Conservation (phyloP, 2,888 invertebrate species). For the Andrena haemorrhoa region DNA sequence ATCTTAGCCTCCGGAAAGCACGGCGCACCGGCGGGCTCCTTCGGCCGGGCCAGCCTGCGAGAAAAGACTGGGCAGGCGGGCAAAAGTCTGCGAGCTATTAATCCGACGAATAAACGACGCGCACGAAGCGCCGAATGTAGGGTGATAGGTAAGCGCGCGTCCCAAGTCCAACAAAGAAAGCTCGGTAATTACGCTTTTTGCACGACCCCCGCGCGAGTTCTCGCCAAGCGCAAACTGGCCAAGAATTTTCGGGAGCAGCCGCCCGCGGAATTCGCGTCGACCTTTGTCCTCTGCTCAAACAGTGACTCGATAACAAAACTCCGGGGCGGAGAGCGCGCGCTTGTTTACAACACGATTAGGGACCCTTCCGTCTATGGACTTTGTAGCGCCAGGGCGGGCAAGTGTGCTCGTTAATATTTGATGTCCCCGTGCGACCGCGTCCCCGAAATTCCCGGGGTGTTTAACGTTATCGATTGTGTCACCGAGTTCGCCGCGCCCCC, state of each 20-base stretch:
- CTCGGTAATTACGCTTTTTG: conserved; percentile 14
- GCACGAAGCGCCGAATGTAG: not conserved
- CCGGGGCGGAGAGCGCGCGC: not conserved
- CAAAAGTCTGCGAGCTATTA: not conserved
- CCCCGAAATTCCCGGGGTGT: not conserved
- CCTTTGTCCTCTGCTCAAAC: conserved; percentile 23
- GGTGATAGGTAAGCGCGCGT: conserved; percentile 5
- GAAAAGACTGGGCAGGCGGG: not conserved
- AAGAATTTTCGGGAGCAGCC: conserved; percentile 19
- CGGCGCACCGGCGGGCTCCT: not conserved
- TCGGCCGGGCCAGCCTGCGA: not conserved
- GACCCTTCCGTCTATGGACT: conserved; percentile 6
- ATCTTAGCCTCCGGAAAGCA: conserved; percentile 28
- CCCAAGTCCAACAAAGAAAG: conserved; percentile 13
- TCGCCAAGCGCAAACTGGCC: conserved; percentile 5
- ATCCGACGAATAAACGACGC: not conserved
- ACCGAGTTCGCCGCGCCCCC: not conserved
- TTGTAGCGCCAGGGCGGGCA: not conserved
- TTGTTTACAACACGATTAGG: conserved; percentile 25
- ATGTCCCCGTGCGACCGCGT: not conserved
- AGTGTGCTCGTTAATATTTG: not conserved
- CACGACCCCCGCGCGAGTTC: conserved; percentile 15
- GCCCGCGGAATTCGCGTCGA: conserved; percentile 16
- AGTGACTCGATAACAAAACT: conserved; percentile 20
- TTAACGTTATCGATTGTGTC: not conserved